phyloP scores from a whole-genome alignment of 2,797 vertebrate genomes.

The Poecilia picta region DNA sequence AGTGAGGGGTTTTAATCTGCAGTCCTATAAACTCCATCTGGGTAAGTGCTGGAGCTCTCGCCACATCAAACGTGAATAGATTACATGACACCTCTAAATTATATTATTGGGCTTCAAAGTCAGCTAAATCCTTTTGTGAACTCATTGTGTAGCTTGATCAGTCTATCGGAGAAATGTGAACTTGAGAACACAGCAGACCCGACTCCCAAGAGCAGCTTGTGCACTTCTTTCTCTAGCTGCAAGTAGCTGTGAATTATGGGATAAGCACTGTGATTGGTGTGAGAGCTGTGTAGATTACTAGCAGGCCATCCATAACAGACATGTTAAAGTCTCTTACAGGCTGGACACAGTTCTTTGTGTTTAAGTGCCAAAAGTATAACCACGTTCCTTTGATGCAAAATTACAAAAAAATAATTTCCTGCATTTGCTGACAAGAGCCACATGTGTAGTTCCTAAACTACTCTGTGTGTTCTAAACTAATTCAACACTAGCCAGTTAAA shows the following conservation, averaged over 20 bases:
- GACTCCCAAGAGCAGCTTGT: not conserved
- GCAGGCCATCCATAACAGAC: not conserved
- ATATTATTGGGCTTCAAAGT: not conserved
- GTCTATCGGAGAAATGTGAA: not conserved
- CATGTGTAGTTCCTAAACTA: not conserved
- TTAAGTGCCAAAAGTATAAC: not conserved
- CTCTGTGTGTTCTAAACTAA: not conserved
- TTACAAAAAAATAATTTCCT: not conserved
- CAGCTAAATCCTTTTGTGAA: not conserved
- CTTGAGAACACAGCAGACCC: not conserved
- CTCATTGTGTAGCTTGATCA: not conserved
- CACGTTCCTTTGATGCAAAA: not conserved
- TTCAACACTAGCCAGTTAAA: constrained; percentile 6
- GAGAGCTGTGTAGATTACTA: not conserved
- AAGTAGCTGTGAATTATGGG: not conserved
- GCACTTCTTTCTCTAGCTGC: not conserved
- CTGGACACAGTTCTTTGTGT: not conserved
- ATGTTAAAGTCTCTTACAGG: not conserved
- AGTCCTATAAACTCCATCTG: not conserved
- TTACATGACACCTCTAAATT: not conserved
- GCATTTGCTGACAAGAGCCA: not conserved
- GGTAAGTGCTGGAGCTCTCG: not conserved
- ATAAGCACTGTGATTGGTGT: not conserved
- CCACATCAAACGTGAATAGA: not conserved
- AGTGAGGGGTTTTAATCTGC: not conserved